Conservation (phyloP, 2,888 invertebrate genomes). For the Hydroisotoma schaefferi region DNA sequence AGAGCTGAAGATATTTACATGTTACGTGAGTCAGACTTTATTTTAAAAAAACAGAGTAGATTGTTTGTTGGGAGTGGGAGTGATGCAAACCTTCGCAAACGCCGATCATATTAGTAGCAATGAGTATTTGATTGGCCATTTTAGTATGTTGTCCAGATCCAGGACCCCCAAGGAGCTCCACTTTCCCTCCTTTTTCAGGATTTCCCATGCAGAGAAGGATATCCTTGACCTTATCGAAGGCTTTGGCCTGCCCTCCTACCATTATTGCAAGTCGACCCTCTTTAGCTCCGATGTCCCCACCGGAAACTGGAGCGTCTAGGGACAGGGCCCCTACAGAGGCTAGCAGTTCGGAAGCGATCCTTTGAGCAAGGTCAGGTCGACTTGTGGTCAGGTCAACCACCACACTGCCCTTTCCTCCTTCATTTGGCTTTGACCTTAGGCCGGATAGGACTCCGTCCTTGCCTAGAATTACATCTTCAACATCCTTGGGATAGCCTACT, state of each 20-base stretch:
- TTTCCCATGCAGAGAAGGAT: constrained; percentile 28
- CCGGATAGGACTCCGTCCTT: constrained; percentile 17
- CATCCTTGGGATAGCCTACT: constrained; percentile 27
- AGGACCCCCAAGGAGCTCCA: constrained; percentile 18
- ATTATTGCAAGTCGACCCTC: constrained; percentile 25
- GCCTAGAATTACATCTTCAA: constrained; percentile 31
- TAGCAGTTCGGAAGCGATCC: constrained; percentile 13
- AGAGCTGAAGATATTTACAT: constrained; percentile 8
- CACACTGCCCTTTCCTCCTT: constrained; percentile 1
- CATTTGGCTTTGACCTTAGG: constrained; percentile 1
- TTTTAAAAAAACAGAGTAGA: constrained; percentile 3
- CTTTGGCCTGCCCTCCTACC: constrained; percentile 22
- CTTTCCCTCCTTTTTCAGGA: constrained; percentile 29
- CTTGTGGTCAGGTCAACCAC: constrained; percentile 33
- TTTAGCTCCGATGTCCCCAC: constrained; percentile 31
- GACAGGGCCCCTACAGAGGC: constrained; percentile 8
- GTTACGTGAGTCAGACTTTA: no score
- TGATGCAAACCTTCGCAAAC: constrained; percentile 24
- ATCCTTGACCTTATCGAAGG: constrained; percentile 17
- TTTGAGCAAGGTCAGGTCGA: constrained; percentile 22
- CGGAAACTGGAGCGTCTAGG: constrained; percentile 30
- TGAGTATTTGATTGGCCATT: constrained; percentile 33
- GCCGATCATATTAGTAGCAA: constrained; percentile 26
- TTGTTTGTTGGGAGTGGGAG: background rate
- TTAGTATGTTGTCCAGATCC: constrained; percentile 31